Conservation (phyloP, 2,888 invertebrate species). For the Scaptomyza flava region DNA sequence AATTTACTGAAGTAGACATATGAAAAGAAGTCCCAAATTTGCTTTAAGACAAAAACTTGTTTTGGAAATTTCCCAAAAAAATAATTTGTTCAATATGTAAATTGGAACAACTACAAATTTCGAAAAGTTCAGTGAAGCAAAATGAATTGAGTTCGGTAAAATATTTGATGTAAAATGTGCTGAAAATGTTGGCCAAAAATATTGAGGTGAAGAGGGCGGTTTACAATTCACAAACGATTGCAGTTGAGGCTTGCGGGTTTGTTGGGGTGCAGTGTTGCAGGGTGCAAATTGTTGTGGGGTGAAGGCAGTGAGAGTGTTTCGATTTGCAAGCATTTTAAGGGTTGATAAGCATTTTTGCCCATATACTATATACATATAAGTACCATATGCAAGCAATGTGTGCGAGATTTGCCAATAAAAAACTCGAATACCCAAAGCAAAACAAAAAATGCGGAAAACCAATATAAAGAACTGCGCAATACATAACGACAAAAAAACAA, state of each 20-base stretch:
- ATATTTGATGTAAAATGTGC: conserved; percentile 1
- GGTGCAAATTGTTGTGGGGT: conserved; percentile 17
- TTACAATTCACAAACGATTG: conserved; percentile 15
- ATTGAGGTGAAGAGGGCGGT: conserved; percentile 34
- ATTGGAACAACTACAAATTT: conserved; percentile 13
- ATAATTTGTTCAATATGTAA: conserved; percentile 14
- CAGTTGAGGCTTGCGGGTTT: conserved; percentile 5
- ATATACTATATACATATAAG: background rate
- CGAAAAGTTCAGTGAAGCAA: conserved; percentile 13
- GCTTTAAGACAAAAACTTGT: conserved; percentile 41
- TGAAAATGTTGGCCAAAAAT: background rate
- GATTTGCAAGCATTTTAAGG: conserved; percentile 41
- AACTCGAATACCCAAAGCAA: conserved; percentile 62
- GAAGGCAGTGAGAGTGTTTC: conserved; percentile 44
- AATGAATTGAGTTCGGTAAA: conserved; percentile 3
- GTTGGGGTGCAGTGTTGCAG: conserved; percentile 3
- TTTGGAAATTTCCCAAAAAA: conserved; percentile 12
- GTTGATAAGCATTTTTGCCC: conserved; percentile 32
- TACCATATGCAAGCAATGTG: conserved; percentile 1
- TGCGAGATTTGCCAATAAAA: conserved; percentile 68
- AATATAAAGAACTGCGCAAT: conserved; percentile 70
- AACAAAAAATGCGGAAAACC: conserved; percentile 54
- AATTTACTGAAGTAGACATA: conserved; percentile 28
- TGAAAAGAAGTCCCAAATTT: conserved; percentile 20
- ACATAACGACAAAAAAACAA: conserved; percentile 47